Conservation (phyloP, 2,113 vertebrate genomes). For the Atrichornis clamosus region DNA sequence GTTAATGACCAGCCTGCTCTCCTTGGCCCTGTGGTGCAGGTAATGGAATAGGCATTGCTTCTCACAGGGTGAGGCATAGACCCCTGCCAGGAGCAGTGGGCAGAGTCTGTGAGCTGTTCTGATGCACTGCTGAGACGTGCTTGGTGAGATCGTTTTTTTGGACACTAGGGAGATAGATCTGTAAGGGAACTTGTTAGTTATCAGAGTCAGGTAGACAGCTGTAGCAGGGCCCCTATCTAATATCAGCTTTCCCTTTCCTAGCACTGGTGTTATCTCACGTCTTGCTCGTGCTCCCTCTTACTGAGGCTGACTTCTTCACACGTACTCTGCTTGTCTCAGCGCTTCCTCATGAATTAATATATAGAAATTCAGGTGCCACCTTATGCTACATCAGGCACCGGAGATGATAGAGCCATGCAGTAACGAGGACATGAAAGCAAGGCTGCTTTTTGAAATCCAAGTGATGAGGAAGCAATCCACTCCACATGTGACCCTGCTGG, state of each 20-base stretch:
- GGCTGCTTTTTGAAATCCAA: background rate
- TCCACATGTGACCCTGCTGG: background rate
- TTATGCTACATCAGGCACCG: background rate
- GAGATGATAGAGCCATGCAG: background rate
- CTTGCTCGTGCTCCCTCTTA: background rate
- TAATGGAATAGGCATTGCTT: background rate
- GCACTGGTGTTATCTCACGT: background rate
- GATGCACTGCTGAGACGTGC: background rate
- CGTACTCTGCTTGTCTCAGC: background rate
- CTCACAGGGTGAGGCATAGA: background rate
- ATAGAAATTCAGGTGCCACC: background rate
- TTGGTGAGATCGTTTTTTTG: background rate
- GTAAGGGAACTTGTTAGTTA: background rate
- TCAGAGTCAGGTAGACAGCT: background rate
- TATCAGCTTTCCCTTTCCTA: background rate
- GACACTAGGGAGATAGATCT: background rate
- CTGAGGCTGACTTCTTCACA: background rate
- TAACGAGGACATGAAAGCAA: background rate
- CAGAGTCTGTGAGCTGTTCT: background rate
- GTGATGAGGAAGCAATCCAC: background rate
- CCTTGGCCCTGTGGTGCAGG: background rate
- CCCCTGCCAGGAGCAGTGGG: background rate
- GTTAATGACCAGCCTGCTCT: conserved; percentile 20
- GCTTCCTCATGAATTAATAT: background rate
- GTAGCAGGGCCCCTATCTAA: background rate